Evolutionary conservation across 2,113 vertebrate species (phyloP), one percentile per base, ranked within the genome.

Genomic region (Puma concolor): DNA sequence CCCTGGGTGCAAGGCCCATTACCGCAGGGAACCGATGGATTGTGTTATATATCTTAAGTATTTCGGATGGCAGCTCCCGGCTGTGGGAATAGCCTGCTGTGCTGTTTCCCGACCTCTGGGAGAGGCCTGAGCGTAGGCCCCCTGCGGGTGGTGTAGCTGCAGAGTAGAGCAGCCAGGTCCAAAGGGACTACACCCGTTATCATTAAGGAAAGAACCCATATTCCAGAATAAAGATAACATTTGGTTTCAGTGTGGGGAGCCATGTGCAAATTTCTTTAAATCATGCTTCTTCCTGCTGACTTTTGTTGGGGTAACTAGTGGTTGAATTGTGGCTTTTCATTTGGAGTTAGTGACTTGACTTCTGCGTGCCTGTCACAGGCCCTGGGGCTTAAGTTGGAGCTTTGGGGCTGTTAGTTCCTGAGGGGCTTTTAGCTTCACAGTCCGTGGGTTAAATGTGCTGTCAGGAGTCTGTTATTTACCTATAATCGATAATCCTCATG

Each of bases 141-240:
- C 57, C 57, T 60, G 7, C 2, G 21, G 57, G 21, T 8, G 7
- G 21, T 21, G 17, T 60, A 23, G 57, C 64, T 66, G 64, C 27
- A 66, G 33, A 60, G 0, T 7, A 14, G 41, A 23, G 1, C 64
- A 5, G 31, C 93, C 4, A 10, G 31, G 31, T 36, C 74, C 57
- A 19, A 1, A 7, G 9, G 31, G 41, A 8, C 25, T 25, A 36
- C 14, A 0, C 8, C 3, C 7, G 0, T 19, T 41, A 1, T 9
- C 38, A 0, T 36, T 21, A 27, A 29, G 29, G 90, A 29, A 8
- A 72, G 83, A 52, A 27, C 84, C 52, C 17, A 2, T 13, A 0
- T 33, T 77, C 41, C 27, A 77, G n/a, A 64, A 44, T 54, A 41
- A 80, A 8, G 3, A 15, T 44, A 25, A 14, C 74, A 29, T 29